phyloP scores from a whole-genome alignment of 2,113 vertebrate genomes.

The Paedocypris sp. region DNA sequence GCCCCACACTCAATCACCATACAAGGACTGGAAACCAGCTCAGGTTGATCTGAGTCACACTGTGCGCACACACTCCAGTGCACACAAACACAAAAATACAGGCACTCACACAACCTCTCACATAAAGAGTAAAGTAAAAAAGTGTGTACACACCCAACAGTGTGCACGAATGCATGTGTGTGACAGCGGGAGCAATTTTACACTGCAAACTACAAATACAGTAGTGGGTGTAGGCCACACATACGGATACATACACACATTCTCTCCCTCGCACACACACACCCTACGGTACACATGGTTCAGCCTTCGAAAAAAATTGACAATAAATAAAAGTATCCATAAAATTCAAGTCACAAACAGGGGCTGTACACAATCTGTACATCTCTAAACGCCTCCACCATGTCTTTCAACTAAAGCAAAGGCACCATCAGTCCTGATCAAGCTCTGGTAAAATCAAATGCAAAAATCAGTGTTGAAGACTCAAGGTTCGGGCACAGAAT shows the following conservation, averaged over 20 bases:
- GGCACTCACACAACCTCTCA: slow-evolving; percentile 24
- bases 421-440: no score
- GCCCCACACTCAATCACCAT: slow-evolving; percentile 51
- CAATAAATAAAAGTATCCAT: slow-evolving; percentile 44
- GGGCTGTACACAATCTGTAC: slow-evolving; percentile 25
- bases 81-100: slow-evolving; percentile 11
- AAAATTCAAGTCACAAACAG: slow-evolving; percentile 37
- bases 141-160: no score
- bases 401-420: not conserved
- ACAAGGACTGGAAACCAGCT: slow-evolving; percentile 65
- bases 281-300: slow-evolving; percentile 24
- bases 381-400: not conserved
- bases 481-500: no score
- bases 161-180: slow-evolving; percentile 25
- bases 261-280: slow-evolving; percentile 24
- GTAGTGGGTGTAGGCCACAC: no score
- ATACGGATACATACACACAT: not conserved
- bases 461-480: no score
- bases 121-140: no score
- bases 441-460: no score
- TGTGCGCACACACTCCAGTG: not conserved
- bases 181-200: no score
- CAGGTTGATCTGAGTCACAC: slow-evolving; percentile 54
- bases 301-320: slow-evolving; percentile 15
- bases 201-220: no score